Evolutionary conservation across 2,113 vertebrate genomes (phyloP).

Genomic region (Rhynchomys soricoides): DNA sequence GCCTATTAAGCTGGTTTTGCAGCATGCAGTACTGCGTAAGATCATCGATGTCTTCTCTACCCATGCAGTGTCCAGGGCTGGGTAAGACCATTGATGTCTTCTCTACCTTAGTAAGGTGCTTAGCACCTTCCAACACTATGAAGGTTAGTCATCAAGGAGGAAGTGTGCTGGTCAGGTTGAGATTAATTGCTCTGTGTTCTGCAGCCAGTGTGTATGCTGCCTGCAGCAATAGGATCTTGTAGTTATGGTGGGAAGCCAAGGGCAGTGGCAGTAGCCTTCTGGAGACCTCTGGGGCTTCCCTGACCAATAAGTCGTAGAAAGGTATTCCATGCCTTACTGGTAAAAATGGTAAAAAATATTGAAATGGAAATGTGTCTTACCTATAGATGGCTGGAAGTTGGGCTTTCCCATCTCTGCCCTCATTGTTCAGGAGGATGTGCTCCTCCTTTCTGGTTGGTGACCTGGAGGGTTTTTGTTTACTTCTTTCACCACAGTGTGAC

Average conservation of each 20-base stretch:
- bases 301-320: too few relatives aligned
- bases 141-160: not conserved
- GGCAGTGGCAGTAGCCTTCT: not conserved
- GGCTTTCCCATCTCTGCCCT: not conserved
- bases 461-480: constrained; percentile 7
- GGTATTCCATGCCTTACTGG: not conserved
- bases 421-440: not conserved
- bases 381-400: not conserved
- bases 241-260: not conserved
- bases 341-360: not conserved
- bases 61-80: not conserved
- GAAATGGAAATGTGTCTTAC: not conserved
- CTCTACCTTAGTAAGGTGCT: not conserved
- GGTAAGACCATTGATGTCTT: not conserved
- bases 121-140: not conserved
- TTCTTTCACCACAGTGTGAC: not conserved
- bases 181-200: not conserved
- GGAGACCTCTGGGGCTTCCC: not conserved
- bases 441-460: not conserved
- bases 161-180: too few relatives aligned
- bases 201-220: not conserved
- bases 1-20: too few relatives aligned
- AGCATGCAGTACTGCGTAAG: not conserved
- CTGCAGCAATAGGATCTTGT: not conserved
- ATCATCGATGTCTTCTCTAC: not conserved